A percentile compares a stretch with the other conserved stretches of the same genome.
Conservation (phyloP, 2,888 invertebrate species). For the Aphrophora alni region DNA sequence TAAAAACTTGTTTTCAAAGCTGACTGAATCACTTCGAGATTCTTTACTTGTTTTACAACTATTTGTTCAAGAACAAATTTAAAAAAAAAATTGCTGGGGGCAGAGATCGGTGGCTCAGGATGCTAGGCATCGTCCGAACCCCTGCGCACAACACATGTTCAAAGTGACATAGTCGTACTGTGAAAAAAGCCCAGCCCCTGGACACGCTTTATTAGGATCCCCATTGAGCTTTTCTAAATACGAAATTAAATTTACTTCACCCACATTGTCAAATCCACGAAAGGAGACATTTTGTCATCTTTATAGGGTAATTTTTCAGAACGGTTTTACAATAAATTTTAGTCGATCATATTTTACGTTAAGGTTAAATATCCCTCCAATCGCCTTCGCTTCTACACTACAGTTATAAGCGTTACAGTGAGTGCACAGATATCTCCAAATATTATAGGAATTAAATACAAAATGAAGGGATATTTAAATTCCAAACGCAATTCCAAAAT, state of each 20-base stretch:
- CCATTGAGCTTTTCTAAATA: not conserved
- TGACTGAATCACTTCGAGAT: not conserved
- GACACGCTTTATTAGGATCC: not conserved
- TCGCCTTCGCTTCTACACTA: not conserved
- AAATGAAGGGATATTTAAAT: not conserved
- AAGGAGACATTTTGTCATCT: too few relatives aligned
- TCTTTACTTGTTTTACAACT: not conserved
- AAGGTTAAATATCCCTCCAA: not conserved
- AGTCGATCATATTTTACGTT: not conserved
- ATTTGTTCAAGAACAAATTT: not conserved
- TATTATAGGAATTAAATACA: not conserved
- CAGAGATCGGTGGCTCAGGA: slow-evolving; percentile 34
- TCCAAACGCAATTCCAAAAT: not conserved
- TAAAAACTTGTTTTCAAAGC: not conserved
- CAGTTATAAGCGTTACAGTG: not conserved
- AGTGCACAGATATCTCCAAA: not conserved
- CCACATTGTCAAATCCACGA: too few relatives aligned
- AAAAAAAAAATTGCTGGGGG: not conserved
- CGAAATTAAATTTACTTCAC: not conserved
- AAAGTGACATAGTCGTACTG: not conserved
- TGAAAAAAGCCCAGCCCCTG: slow-evolving; percentile 32
- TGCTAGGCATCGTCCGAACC: slow-evolving; percentile 28
- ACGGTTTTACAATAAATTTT: too few relatives aligned
- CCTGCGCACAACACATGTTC: not conserved
- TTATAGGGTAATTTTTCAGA: too few relatives aligned